Percentiles rank a stretch among this genome's conserved stretches.
phyloP scores from a whole-genome alignment of 2,113 vertebrate genomes.

The Halichoeres trimaculatus region DNA sequence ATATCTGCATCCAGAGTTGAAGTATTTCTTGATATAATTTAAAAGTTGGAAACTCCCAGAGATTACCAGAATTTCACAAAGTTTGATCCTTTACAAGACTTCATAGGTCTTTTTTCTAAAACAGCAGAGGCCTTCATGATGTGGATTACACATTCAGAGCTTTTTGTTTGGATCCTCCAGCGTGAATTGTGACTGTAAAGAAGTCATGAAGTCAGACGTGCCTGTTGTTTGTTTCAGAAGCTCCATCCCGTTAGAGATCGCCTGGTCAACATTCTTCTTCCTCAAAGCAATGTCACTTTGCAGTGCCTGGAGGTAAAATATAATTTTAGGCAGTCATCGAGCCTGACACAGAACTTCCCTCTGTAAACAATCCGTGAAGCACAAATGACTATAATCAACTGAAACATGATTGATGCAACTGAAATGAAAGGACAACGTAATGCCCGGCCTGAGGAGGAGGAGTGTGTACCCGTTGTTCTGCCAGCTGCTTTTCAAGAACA shows the following conservation, averaged over 20 bases:
- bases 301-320: constrained; percentile 83
- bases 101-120: neutral
- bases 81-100: too few relatives aligned
- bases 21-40: too few relatives aligned
- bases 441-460: constrained; percentile 61
- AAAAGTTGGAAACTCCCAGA: too few relatives aligned
- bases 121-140: too few relatives aligned
- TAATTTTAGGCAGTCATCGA: constrained; percentile 13
- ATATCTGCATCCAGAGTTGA: too few relatives aligned
- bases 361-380: neutral
- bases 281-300: constrained; percentile 91
- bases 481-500: constrained; percentile 88
- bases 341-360: neutral
- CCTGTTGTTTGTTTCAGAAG: constrained; percentile 98
- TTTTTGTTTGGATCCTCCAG: constrained; percentile 5
- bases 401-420: constrained; percentile 63
- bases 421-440: constrained; percentile 66
- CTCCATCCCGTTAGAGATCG: constrained; percentile 92
- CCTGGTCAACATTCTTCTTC: constrained; percentile 93
- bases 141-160: neutral
- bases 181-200: neutral
- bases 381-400: constrained; percentile 29
- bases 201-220: constrained; percentile 52
- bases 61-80: too few relatives aligned
- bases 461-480: constrained; percentile 91